Evolutionary conservation across 2,113 vertebrate species (phyloP).

Genomic region (Glaucomys volans): DNA sequence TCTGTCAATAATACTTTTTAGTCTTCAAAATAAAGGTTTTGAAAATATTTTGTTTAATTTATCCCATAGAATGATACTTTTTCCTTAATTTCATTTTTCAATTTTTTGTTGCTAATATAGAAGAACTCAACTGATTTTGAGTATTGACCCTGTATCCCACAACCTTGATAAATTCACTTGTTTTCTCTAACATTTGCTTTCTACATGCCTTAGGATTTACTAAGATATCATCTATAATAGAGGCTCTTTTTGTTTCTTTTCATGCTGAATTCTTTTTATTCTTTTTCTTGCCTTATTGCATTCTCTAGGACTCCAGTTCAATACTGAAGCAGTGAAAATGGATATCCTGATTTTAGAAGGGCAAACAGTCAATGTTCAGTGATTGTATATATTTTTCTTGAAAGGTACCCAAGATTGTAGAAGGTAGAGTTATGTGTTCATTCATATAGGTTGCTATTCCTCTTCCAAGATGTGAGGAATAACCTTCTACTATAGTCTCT

Average conservation of each 20-base stretch:
- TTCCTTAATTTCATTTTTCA: constrained; percentile 36
- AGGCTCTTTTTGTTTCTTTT: neutral
- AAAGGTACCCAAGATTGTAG: neutral
- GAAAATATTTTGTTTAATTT: neutral
- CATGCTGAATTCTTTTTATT: neutral
- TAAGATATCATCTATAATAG: neutral
- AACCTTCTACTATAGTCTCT: neutral
- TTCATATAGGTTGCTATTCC: neutral
- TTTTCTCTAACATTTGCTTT: constrained; percentile 8
- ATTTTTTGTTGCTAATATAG: neutral
- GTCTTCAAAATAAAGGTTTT: neutral
- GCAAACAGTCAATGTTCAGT: neutral
- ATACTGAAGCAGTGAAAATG: neutral
- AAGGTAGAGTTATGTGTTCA: neutral
- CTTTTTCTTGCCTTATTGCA: neutral
- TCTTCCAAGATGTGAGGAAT: neutral
- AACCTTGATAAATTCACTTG: neutral
- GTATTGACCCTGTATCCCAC: neutral
- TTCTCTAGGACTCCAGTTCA: neutral
- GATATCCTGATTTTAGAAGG: neutral
- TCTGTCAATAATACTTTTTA: neutral
- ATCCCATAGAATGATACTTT: neutral
- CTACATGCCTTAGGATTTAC: neutral
- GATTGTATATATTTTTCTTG: neutral
- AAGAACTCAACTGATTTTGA: constrained; percentile 1